Percentiles rank a stretch among this genome's conserved stretches.
Evolutionary conservation across 2,797 vertebrate genomes (phyloP).

Genomic region (Xyrichtys novacula): DNA sequence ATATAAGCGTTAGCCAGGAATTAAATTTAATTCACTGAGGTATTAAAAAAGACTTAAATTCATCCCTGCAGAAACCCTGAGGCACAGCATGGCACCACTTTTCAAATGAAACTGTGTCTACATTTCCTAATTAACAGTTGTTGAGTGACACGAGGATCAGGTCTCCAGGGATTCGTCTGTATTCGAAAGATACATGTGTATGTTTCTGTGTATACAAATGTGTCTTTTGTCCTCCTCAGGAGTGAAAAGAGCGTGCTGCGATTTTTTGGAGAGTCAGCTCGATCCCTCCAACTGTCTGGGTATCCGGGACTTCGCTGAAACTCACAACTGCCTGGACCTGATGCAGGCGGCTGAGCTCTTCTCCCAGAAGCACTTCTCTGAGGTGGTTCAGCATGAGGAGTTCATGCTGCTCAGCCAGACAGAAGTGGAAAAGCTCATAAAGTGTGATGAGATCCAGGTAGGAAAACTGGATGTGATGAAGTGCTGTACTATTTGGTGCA

Average conservation of each 20-base stretch:
- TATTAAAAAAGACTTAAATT: constrained; percentile 7
- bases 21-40: neutral
- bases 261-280: constrained; percentile 97
- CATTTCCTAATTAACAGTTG: constrained; percentile 1
- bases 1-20: neutral
- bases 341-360: constrained; percentile 98
- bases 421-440: constrained; percentile 98
- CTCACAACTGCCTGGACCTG: constrained; percentile 97
- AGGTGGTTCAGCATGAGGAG: constrained; percentile 99
- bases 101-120: neutral
- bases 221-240: constrained; percentile 82
- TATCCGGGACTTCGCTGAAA: constrained; percentile 98
- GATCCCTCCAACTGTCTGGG: constrained; percentile 98
- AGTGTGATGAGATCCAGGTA: constrained; percentile 99
- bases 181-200: neutral
- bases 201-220: neutral
- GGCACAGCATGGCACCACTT: neutral
- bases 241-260: constrained; percentile 98
- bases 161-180: neutral
- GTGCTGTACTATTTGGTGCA: neutral
- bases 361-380: constrained; percentile 98
- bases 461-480: neutral
- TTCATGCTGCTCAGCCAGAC: constrained; percentile 96
- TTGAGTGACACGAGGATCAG: neutral
- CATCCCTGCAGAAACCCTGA: neutral